phyloP scores from a whole-genome alignment of 1,140 invertebrate species.

The Brachionus sp. region DNA sequence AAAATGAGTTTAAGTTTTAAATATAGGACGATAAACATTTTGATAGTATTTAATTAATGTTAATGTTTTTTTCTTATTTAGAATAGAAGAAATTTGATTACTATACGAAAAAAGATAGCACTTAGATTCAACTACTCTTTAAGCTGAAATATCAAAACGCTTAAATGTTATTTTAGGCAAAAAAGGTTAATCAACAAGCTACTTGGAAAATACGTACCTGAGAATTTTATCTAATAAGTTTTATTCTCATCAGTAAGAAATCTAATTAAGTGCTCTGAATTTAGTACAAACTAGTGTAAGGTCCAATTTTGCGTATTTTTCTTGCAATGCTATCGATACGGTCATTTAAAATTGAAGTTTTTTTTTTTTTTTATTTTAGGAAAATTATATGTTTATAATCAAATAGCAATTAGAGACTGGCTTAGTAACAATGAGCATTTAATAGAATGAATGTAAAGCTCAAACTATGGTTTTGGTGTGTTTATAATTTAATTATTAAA shows the following conservation, averaged over 20 bases:
- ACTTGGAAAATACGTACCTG: conserved; percentile 1
- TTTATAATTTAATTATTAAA: conserved; percentile 8
- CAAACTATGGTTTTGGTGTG: neutral
- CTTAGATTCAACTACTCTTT: neutral
- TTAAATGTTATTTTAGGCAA: neutral
- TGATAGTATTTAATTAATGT: neutral
- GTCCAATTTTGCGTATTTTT: neutral
- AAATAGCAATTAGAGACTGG: neutral
- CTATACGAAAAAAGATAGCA: neutral
- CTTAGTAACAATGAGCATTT: neutral
- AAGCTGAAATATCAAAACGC: neutral
- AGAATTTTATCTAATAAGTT: conserved; percentile 40
- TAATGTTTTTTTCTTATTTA: neutral
- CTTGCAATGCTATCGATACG: neutral
- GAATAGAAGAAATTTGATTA: neutral
- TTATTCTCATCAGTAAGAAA: conserved; percentile 30
- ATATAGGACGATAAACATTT: conserved; percentile 14
- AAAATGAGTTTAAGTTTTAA: neutral
- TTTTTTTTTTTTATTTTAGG: neutral
- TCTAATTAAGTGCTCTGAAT: neutral
- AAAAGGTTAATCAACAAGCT: neutral
- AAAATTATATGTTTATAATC: neutral
- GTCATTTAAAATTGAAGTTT: neutral
- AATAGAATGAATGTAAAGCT: neutral
- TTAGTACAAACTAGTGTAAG: neutral